phyloP scores from a whole-genome alignment of 2,888 invertebrate species.

The Saturnia pavonia region DNA sequence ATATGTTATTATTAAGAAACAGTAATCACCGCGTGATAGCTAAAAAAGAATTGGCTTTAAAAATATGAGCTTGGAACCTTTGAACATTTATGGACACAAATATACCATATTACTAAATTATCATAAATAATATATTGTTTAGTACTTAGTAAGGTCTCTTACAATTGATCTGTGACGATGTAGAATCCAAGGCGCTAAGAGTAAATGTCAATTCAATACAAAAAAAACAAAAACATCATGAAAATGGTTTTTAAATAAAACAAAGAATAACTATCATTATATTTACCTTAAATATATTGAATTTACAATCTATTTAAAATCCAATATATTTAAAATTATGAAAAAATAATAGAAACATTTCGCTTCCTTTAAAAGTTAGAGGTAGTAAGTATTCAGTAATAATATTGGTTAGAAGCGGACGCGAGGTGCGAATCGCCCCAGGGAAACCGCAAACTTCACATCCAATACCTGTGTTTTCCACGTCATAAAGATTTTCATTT shows the following conservation, averaged over 20 bases:
- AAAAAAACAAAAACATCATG: too few relatives aligned
- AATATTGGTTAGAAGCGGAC: slow-evolving; percentile 63
- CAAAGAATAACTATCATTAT: too few relatives aligned
- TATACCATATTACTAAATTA: background rate
- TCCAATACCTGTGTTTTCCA: slow-evolving; percentile 57
- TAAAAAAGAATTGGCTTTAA: background rate
- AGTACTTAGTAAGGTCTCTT: too few relatives aligned
- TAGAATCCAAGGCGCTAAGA: too few relatives aligned
- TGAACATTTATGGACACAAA: background rate
- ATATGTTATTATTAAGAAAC: background rate
- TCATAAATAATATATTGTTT: background rate
- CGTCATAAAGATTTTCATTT: slow-evolving; percentile 70
- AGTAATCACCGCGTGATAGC: background rate
- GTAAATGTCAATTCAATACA: too few relatives aligned
- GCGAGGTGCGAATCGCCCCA: slow-evolving; percentile 40
- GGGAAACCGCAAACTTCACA: slow-evolving; percentile 46
- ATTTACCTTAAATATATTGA: too few relatives aligned
- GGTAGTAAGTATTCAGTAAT: slow-evolving; percentile 55
- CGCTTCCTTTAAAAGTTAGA: slow-evolving; percentile 58
- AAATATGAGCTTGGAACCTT: background rate
- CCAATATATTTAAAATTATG: background rate
- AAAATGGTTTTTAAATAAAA: too few relatives aligned
- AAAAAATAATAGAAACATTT: slow-evolving; percentile 34
- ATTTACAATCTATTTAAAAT: too few relatives aligned
- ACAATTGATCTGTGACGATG: too few relatives aligned